Evolutionary conservation across 2,888 invertebrate species (phyloP).

Genomic region (Hemaris fuciformis): DNA sequence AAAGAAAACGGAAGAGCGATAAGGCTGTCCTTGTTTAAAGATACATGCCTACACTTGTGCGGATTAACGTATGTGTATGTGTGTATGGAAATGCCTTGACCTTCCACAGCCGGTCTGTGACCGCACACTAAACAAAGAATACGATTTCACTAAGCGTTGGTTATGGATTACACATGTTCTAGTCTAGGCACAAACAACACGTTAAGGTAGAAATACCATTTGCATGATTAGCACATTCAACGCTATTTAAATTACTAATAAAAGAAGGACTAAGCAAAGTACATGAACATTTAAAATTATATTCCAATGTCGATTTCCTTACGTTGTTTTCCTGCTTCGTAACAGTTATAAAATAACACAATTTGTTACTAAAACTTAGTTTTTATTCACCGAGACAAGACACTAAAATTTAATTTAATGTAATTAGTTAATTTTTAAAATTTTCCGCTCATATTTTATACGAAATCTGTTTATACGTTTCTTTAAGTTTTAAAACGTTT

Average conservation of each 20-base stretch:
- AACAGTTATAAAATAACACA: background rate
- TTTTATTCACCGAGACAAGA: background rate
- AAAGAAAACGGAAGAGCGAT: conserved; percentile 57
- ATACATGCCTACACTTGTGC: conserved; percentile 36
- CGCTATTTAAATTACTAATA: conserved; percentile 3
- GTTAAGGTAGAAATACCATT: background rate
- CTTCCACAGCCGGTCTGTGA: conserved; percentile 61
- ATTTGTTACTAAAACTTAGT: background rate
- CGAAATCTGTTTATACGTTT: too few species aligned
- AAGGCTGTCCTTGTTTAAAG: conserved; percentile 51
- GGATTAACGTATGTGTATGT: conserved; percentile 37
- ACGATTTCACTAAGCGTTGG: conserved; percentile 9
- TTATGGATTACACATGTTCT: background rate
- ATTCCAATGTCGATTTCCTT: conserved; percentile 9
- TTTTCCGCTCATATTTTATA: too few species aligned
- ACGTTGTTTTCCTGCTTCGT: background rate
- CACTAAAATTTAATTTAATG: too few species aligned
- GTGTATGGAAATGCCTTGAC: conserved; percentile 52
- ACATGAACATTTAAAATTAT: conserved; percentile 3
- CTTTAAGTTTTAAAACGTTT: too few species aligned
- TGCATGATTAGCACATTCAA: background rate
- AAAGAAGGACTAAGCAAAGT: background rate
- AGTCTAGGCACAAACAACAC: background rate
- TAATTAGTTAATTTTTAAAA: too few species aligned
- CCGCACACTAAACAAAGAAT: conserved; percentile 36